A percentile compares a stretch with the other conserved stretches of the same genome.
Evolutionary conservation across 2,113 vertebrate genomes (phyloP).

Genomic region (Hydrochoerus hydrochaeris): DNA sequence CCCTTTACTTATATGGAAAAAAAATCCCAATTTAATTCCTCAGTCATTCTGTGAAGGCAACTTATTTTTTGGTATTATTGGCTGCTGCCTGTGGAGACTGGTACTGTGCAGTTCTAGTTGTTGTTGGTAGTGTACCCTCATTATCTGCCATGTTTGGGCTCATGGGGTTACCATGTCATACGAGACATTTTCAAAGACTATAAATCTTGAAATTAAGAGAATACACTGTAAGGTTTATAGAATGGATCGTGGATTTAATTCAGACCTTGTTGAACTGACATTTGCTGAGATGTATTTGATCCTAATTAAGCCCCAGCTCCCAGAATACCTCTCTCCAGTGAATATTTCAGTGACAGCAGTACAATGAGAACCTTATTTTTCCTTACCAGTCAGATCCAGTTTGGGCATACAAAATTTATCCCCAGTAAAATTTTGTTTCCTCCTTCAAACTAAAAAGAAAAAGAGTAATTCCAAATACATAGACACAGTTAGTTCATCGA

Average conservation of each 20-base stretch:
- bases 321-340: not conserved
- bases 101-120: too few relatives aligned
- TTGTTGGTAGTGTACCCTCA: not conserved
- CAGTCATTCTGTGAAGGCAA: not conserved
- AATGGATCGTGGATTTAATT: not conserved
- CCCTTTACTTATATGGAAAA: not conserved
- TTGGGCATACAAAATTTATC: not conserved
- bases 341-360: not conserved
- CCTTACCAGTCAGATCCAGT: not conserved
- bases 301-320: not conserved
- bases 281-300: slow-evolving; percentile 12
- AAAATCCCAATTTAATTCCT: not conserved
- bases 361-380: not conserved
- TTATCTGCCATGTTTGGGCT: not conserved
- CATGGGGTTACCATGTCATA: not conserved
- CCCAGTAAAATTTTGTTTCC: not conserved
- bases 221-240: not conserved
- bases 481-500: not conserved
- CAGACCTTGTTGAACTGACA: not conserved
- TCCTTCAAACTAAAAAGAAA: slow-evolving; percentile 47
- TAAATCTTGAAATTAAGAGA: slow-evolving; percentile 41
- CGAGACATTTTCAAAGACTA: slow-evolving; percentile 9
- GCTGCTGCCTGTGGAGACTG: not conserved
- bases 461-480: not conserved
- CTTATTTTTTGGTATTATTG: not conserved